phyloP scores from a whole-genome alignment of 2,888 invertebrate genomes.

The Andrena fulva region DNA sequence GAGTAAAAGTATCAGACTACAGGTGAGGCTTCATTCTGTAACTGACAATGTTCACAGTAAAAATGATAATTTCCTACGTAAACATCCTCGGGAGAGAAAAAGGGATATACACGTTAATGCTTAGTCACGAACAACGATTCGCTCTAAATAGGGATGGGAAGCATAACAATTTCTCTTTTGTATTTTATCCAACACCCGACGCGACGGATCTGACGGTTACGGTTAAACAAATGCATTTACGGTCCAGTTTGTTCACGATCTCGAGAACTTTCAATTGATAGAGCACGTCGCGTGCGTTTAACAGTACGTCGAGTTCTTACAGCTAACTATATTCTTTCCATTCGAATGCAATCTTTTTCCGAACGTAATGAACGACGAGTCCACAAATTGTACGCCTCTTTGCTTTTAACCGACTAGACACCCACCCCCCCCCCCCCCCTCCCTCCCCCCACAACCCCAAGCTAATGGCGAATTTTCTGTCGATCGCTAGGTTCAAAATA shows the following conservation, averaged over 20 bases:
- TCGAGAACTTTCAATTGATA: slow-evolving; percentile 25
- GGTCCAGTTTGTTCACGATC: slow-evolving; percentile 14
- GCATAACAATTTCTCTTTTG: slow-evolving; percentile 20
- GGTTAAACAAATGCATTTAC: slow-evolving; percentile 12
- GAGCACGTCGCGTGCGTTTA: slow-evolving; percentile 23
- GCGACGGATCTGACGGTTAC: slow-evolving; percentile 17
- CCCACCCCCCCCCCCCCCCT: no score
- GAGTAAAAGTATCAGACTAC: slow-evolving; percentile 80
- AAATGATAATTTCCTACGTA: slow-evolving; percentile 34
- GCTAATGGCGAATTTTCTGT: slow-evolving; percentile 55
- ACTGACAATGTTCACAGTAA: slow-evolving; percentile 73
- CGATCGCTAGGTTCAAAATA: slow-evolving; percentile 95
- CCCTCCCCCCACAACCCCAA: not conserved
- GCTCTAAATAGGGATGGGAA: slow-evolving; percentile 45
- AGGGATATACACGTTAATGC: slow-evolving; percentile 35
- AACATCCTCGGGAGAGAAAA: slow-evolving; percentile 30
- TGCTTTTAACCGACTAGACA: slow-evolving; percentile 28
- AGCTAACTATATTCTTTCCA: slow-evolving; percentile 34
- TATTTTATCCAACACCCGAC: slow-evolving; percentile 6
- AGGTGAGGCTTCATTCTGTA: slow-evolving; percentile 83
- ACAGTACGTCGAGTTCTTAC: slow-evolving; percentile 10
- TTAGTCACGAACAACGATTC: slow-evolving; percentile 38
- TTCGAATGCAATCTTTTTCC: slow-evolving; percentile 19
- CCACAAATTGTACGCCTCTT: slow-evolving; percentile 50
- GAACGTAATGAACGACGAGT: slow-evolving; percentile 33